Conservation (phyloP, 2,797 vertebrate genomes). For the Eulemur mongoz region DNA sequence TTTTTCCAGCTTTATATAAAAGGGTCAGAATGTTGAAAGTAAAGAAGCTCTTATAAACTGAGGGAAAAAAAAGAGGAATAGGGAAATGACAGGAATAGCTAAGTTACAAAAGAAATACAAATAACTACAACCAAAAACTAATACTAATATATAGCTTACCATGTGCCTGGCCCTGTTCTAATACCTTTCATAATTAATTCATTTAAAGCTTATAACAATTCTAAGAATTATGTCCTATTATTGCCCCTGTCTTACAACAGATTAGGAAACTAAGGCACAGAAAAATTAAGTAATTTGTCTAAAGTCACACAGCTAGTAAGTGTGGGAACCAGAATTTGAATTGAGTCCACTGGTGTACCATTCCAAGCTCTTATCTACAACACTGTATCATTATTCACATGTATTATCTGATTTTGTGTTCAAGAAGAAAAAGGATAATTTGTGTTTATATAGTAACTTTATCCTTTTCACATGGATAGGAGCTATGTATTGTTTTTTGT, state of each 20-base stretch:
- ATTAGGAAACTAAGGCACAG: not conserved
- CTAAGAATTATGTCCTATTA: not conserved
- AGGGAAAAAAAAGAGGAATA: not conserved
- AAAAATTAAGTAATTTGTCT: not conserved
- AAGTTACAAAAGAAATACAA: constrained; percentile 29
- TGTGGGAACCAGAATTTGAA: not conserved
- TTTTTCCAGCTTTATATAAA: not conserved
- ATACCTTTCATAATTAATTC: constrained; percentile 27
- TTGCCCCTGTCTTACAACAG: not conserved
- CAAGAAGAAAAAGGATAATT: not conserved
- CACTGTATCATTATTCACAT: not conserved
- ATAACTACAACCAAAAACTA: not conserved
- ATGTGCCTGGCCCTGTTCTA: not conserved
- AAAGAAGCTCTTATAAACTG: not conserved
- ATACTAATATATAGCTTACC: not conserved
- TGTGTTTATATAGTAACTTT: not conserved
- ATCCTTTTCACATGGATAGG: not conserved
- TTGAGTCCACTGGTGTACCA: not conserved
- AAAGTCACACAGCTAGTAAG: not conserved
- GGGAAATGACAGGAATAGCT: not conserved
- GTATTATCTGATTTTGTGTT: not conserved
- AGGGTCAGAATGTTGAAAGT: not conserved
- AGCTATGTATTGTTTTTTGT: not conserved
- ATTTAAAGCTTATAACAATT: constrained; percentile 24
- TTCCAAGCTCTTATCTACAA: not conserved